These are phyloP conservation scores for Lophius americanus DNA, from an alignment of 2,797 vertebrate genomes.

Conservation along the genomic window DNA sequence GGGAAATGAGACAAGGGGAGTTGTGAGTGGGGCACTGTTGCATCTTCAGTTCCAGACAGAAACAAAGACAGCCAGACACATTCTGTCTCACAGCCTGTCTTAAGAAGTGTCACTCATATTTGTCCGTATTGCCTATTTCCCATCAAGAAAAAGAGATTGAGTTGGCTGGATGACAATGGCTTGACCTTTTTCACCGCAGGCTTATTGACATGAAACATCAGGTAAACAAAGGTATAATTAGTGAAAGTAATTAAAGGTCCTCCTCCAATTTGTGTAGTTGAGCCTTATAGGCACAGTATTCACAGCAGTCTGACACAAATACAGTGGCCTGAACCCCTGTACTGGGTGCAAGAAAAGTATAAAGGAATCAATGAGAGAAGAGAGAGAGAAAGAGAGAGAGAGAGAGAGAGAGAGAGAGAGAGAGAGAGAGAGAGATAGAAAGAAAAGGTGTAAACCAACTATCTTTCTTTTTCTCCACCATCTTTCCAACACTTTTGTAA, in stretches of 20 bases:
- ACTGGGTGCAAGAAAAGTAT: not conserved
- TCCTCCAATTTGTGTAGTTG: too few species aligned
- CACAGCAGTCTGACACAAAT: too few species aligned
- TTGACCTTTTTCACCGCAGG: too few species aligned
- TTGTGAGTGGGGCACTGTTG: not conserved
- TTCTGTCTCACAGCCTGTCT: slow-evolving; percentile 49
- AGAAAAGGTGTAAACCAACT: slow-evolving; percentile 10
- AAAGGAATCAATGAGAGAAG: slow-evolving; percentile 24
- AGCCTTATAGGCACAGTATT: too few species aligned
- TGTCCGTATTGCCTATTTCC: slow-evolving; percentile 9
- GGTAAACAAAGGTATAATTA: too few species aligned
- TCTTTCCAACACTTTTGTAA: slow-evolving; percentile 16
- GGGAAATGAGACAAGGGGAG: not conserved
- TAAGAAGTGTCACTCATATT: slow-evolving; percentile 21
- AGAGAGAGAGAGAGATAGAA: slow-evolving; percentile 18
- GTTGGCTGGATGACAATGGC: slow-evolving; percentile 8
- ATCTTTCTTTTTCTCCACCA: not conserved
- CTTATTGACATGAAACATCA: too few species aligned
- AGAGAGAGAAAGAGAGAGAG: slow-evolving; percentile 24
- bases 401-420: slow-evolving; percentile 20
- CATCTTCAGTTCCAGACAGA: slow-evolving; percentile 49
- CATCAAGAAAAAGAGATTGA: slow-evolving; percentile 5
- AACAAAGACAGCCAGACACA: slow-evolving; percentile 47
- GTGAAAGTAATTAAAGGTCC: too few species aligned
- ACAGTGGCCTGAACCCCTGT: too few species aligned